Evolutionary conservation across 2,113 vertebrate genomes (phyloP).

Genomic region (Dermatemys mawii): DNA sequence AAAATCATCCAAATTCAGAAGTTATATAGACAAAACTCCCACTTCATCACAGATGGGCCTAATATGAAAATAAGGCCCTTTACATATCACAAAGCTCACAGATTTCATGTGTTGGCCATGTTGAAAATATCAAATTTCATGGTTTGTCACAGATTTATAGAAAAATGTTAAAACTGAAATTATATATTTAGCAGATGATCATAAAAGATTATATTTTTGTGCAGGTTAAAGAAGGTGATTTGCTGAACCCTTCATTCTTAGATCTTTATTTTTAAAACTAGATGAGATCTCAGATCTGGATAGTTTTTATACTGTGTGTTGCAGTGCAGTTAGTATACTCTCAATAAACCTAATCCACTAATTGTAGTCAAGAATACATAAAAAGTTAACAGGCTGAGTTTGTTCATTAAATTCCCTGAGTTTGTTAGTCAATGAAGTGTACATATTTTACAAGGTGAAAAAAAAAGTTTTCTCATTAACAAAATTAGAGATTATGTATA

Average conservation of each 20-base stretch:
- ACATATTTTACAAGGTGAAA: neutral
- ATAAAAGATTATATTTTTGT: constrained; percentile 9
- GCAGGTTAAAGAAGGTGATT: neutral
- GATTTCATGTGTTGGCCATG: constrained; percentile 65
- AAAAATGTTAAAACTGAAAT: constrained; percentile 20
- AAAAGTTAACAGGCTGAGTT: neutral
- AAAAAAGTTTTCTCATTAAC: neutral
- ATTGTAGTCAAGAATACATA: constrained; percentile 39
- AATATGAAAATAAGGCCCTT: constrained; percentile 49
- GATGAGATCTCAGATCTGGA: neutral
- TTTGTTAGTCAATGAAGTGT: neutral
- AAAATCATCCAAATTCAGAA: too few relatives aligned
- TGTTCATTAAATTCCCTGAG: neutral
- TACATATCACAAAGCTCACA: constrained; percentile 61
- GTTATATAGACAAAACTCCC: too few relatives aligned
- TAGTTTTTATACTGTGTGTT: constrained; percentile 21
- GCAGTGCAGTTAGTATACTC: neutral
- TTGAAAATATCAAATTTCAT: constrained; percentile 44
- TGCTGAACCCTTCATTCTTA: constrained; percentile 19
- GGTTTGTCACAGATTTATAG: constrained; percentile 55
- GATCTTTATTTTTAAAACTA: constrained; percentile 28
- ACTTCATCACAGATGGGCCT: neutral
- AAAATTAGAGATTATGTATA: neutral
- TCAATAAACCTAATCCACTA: constrained; percentile 34
- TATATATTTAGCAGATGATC: constrained; percentile 60